Base-by-base conservation (phyloP, 2,113 vertebrate species). In the Cisticola juncidis region DNA sequence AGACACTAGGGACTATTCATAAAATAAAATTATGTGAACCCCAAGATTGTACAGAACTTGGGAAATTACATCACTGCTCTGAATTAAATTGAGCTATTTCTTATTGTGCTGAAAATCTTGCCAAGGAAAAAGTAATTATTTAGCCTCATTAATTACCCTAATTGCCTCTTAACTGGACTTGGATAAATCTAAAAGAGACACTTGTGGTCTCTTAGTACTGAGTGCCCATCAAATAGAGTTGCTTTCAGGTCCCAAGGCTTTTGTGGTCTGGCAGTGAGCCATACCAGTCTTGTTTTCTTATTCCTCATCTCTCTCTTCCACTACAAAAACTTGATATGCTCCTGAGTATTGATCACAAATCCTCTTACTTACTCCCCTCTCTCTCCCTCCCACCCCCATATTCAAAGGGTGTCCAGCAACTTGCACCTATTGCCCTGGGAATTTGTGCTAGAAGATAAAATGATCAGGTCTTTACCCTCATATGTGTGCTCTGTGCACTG, bases 141-240 rank as follows among this genome's bases (percentile, higher is more conserved):
- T 94, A 88, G 71, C n/a, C 31, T 53, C 58, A 77, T 80, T 88
- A 88, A 94, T 94, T 95, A 88, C 83, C 26, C 54, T 84, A 73
- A 86, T 71, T 94, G 26, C 28, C 51, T 86, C 56, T 91, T 94
- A 81, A 81, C 80, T 78, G 72, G 56, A 86, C 83, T 57, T 73
- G 23, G 60, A 53, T 78, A 84, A 73, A 50, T 69, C n/a, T 94
- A 45, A 69, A 95, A 86, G 80, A 91, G 64, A 83, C 38, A 53
- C 24, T 88, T 92, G 64, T 88, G 68, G 45, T 94, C 64, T 77
- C 33, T 86, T 88, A 47, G 25, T 78, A 88, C 28, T 1, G 3
- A 70, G 5, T 62, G 38, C 50, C 48, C 50, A 88, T 77, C 83
- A 88, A 53, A 42, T 22, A 60, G 12, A 76, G 47, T 5, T 82